Percentiles rank a stretch among this genome's conserved stretches.
These are phyloP conservation scores for Acromyrmex charruanus DNA, from an alignment of 1,140 invertebrate species.

Conservation along the genomic window DNA sequence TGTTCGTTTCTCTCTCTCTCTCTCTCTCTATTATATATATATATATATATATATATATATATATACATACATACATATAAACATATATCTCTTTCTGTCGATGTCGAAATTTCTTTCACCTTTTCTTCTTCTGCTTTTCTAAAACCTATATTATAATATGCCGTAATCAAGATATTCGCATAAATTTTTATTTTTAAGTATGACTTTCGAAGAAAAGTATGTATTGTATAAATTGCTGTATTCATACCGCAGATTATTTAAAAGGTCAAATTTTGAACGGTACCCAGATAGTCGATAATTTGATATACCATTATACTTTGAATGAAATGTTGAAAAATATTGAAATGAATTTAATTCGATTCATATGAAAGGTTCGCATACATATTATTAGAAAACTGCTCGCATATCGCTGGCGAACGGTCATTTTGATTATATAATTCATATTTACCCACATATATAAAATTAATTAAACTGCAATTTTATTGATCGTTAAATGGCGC, in stretches of 20 bases:
- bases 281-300: conserved; percentile 26
- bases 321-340: conserved; percentile 63
- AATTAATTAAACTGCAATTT: conserved; percentile 66
- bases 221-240: not conserved
- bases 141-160: not conserved
- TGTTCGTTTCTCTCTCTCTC: conserved; percentile 4
- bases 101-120: not conserved
- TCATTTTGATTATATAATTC: not conserved
- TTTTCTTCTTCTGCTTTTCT: not conserved
- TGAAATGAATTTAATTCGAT: conserved; percentile 63
- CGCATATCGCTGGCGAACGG: not conserved
- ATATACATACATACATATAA: too few relatives aligned
- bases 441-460: conserved; percentile 46
- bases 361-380: not conserved
- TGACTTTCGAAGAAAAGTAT: not conserved
- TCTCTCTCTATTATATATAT: conserved; percentile 4
- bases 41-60: too few relatives aligned
- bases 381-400: conserved; percentile 26
- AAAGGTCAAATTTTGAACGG: conserved; percentile 13
- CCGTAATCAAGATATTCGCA: not conserved
- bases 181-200: conserved; percentile 23
- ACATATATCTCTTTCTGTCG: not conserved
- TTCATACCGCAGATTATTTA: not conserved
- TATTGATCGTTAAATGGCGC: not conserved
- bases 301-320: conserved; percentile 28